Evolutionary conservation across 1,140 invertebrate genomes (phyloP).

Genomic region (Drosophila chauvacae): DNA sequence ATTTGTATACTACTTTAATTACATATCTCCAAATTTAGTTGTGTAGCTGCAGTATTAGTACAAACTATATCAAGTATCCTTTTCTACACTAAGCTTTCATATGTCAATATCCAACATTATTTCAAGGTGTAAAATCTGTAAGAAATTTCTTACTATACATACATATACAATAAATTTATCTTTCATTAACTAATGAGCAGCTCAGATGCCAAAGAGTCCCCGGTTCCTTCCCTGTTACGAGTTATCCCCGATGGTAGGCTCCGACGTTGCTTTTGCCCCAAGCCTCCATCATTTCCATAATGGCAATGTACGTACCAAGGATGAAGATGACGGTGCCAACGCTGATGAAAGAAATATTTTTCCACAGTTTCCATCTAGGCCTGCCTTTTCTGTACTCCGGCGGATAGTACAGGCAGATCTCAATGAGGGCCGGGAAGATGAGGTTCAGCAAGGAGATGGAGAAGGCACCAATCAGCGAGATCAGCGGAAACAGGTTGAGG

Average conservation of each 20-base stretch:
- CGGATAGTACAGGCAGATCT: conserved; percentile 42
- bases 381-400: conserved; percentile 14
- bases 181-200: not conserved
- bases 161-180: not conserved
- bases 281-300: conserved; percentile 7
- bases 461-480: conserved; percentile 45
- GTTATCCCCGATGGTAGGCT: not conserved
- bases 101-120: not conserved
- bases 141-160: not conserved
- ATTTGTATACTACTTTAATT: not conserved
- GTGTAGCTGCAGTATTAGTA: not conserved
- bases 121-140: not conserved
- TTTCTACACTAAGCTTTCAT: not conserved
- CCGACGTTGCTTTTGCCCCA: not conserved
- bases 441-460: conserved; percentile 56
- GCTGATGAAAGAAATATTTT: conserved; percentile 25
- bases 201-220: not conserved
- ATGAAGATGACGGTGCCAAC: conserved; percentile 20
- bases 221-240: not conserved
- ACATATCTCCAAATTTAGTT: not conserved
- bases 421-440: conserved; percentile 47
- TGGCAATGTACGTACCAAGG: conserved; percentile 1
- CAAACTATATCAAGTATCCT: not conserved
- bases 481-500: conserved; percentile 38
- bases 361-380: conserved; percentile 39